phyloP scores from a whole-genome alignment of 2,888 invertebrate genomes.

The Euclidia mi region DNA sequence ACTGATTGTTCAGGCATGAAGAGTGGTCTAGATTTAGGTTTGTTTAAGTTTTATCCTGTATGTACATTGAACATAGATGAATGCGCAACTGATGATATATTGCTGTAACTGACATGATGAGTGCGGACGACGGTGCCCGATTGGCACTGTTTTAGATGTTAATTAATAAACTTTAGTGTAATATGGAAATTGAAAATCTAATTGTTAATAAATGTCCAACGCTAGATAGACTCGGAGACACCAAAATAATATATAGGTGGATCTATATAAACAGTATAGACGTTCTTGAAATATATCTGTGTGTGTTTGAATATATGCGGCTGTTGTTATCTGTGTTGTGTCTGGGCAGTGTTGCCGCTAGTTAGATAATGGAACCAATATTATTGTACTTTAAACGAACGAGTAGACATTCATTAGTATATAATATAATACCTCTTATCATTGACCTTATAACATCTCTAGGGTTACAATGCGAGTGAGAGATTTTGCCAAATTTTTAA shows the following conservation, averaged over 20 bases:
- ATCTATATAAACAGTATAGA: slow-evolving; percentile 48
- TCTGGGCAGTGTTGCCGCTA: slow-evolving; percentile 60
- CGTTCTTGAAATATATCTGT: slow-evolving; percentile 55
- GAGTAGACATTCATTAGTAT: slow-evolving; percentile 50
- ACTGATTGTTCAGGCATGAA: slow-evolving; percentile 87
- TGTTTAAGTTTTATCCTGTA: slow-evolving; percentile 80
- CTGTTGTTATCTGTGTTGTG: slow-evolving; percentile 62
- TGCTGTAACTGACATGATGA: slow-evolving; percentile 60
- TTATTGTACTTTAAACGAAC: slow-evolving; percentile 47
- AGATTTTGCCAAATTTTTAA: slow-evolving; percentile 77
- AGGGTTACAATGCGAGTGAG: slow-evolving; percentile 54
- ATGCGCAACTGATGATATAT: slow-evolving; percentile 64
- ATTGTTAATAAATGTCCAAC: slow-evolving; percentile 60
- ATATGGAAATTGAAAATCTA: slow-evolving; percentile 50
- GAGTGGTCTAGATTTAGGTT: slow-evolving; percentile 83
- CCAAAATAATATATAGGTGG: slow-evolving; percentile 60
- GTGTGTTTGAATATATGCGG: slow-evolving; percentile 55
- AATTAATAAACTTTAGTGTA: slow-evolving; percentile 55
- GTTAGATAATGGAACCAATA: slow-evolving; percentile 63
- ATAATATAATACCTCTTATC: slow-evolving; percentile 44
- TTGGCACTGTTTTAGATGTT: slow-evolving; percentile 61
- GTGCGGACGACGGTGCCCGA: slow-evolving; percentile 59
- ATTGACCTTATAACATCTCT: slow-evolving; percentile 43
- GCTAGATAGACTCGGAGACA: slow-evolving; percentile 68
- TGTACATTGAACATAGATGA: slow-evolving; percentile 65